A percentile compares a stretch with the other conserved stretches of the same genome.
phyloP scores from a whole-genome alignment of 2,888 invertebrate genomes.

The Hydriomena furcata region DNA sequence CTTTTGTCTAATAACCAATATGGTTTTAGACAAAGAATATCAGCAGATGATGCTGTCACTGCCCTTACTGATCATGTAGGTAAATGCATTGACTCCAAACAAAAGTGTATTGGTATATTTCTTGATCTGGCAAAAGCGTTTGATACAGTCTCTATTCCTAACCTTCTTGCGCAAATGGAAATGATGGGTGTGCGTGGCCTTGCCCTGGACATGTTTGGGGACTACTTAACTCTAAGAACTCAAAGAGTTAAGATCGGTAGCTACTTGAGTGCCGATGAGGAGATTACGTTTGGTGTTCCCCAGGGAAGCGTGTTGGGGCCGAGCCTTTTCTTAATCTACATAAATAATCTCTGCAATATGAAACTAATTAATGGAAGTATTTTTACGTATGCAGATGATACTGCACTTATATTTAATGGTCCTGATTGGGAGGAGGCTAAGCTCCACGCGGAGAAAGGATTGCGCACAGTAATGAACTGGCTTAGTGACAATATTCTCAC shows the following conservation, averaged over 20 bases:
- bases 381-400: not conserved
- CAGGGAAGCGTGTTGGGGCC: constrained; percentile 3
- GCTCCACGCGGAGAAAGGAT: not conserved
- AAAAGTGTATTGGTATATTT: not conserved
- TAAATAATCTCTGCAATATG: not conserved
- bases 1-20: no score
- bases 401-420: no score
- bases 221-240: not conserved
- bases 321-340: not conserved
- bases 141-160: not conserved
- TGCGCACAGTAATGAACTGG: not conserved
- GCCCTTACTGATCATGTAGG: not conserved
- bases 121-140: not conserved
- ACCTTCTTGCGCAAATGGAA: constrained; percentile 24
- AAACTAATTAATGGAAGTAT: not conserved
- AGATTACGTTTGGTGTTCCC: not conserved
- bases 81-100: not conserved
- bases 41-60: not conserved
- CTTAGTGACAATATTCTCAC: not conserved
- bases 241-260: constrained; percentile 1
- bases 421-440: no score
- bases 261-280: not conserved
- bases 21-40: no score
- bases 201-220: not conserved
- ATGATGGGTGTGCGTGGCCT: not conserved